Conservation (phyloP, 2,888 invertebrate genomes). For the Apomyelois bistriatella region DNA sequence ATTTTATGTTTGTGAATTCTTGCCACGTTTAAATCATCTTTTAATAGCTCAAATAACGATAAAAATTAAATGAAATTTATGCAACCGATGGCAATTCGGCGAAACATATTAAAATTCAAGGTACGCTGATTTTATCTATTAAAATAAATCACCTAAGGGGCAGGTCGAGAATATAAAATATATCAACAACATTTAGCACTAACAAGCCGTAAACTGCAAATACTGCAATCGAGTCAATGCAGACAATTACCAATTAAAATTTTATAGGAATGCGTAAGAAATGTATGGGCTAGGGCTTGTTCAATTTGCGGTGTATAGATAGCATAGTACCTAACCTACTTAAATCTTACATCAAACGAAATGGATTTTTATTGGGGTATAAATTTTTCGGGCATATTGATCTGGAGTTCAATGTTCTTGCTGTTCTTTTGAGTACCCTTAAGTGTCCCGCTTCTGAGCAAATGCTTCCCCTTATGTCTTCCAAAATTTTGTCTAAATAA, state of each 20-base stretch:
- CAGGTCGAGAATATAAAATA: constrained; percentile 3
- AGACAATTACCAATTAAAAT: constrained; percentile 22
- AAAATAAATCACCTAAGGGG: not conserved
- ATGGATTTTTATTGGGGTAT: no score
- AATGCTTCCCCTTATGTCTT: no score
- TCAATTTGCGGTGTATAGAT: no score
- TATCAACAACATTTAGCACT: not conserved
- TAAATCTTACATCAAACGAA: no score
- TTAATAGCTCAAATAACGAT: constrained; percentile 3
- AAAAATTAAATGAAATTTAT: constrained; percentile 4
- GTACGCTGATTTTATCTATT: not conserved
- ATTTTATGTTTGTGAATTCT: not conserved
- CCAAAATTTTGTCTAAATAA: no score
- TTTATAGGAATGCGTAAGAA: no score
- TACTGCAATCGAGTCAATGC: constrained; percentile 13
- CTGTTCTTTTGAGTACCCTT: no score
- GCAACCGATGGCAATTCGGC: constrained; percentile 2
- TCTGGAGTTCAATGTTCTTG: no score
- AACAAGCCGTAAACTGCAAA: constrained; percentile 2
- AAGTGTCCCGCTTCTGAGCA: no score
- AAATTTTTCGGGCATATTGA: no score
- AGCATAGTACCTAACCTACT: no score
- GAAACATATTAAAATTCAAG: constrained; percentile 7
- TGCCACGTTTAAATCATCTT: not conserved
- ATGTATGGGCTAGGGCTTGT: no score